These are phyloP conservation scores for Scaptomyza cyrtandrae DNA, from an alignment of 2,888 invertebrate genomes.

Conservation along the genomic window DNA sequence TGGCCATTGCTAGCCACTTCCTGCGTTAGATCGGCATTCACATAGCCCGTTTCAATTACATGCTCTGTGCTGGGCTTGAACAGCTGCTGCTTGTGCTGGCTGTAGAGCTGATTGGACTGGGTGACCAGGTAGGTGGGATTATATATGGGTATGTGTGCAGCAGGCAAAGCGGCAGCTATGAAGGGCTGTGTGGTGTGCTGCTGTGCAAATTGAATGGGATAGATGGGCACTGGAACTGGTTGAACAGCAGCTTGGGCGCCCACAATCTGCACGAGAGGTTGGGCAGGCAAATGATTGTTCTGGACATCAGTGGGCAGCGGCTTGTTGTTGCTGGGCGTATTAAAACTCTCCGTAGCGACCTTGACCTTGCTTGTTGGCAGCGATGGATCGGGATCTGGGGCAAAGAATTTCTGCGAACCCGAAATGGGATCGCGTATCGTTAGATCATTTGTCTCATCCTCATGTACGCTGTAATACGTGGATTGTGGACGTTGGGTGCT, in stretches of 20 bases:
- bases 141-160: slow-evolving; percentile 81
- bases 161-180: slow-evolving; percentile 73
- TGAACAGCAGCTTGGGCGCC: slow-evolving; percentile 85
- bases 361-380: slow-evolving; percentile 84
- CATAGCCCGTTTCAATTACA: slow-evolving; percentile 78
- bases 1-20: slow-evolving; percentile 84
- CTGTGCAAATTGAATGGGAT: slow-evolving; percentile 84
- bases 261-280: slow-evolving; percentile 82
- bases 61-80: slow-evolving; percentile 86
- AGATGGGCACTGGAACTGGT: slow-evolving; percentile 85
- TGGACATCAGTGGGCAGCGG: slow-evolving; percentile 83
- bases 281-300: slow-evolving; percentile 78
- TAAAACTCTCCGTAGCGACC: slow-evolving; percentile 83
- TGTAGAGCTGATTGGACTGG: slow-evolving; percentile 84
- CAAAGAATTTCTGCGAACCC: slow-evolving; percentile 85
- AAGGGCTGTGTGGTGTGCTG: slow-evolving; percentile 84
- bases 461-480: slow-evolving; percentile 86
- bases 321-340: slow-evolving; percentile 84
- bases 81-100: slow-evolving; percentile 84
- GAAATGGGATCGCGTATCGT: slow-evolving; percentile 83
- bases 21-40: slow-evolving; percentile 81
- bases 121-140: slow-evolving; percentile 84
- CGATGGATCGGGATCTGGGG: slow-evolving; percentile 85
- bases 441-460: slow-evolving; percentile 85
- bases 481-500: slow-evolving; percentile 52